Evolutionary conservation across 2,888 invertebrate species (phyloP), one percentile per base, ranked within the genome.

Genomic region (Eristalis pertinax): DNA sequence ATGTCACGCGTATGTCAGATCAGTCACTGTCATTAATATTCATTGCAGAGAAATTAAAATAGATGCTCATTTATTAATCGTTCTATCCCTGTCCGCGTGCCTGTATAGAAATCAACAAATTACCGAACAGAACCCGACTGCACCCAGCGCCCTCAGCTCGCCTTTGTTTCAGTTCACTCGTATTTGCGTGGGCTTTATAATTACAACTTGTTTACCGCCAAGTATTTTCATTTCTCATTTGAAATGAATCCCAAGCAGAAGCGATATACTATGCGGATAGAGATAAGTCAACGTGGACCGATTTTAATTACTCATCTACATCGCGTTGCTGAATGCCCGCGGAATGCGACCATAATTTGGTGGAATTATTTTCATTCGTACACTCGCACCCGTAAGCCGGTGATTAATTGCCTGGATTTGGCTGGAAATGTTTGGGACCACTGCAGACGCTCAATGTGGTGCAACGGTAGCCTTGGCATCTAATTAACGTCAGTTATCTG

Each of bases 171-270:
- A 43, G 3, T n/a, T n/a, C 43, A 56, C 32, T 15, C 32, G 32
- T 58, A 22, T 62, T 62, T 72, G 72, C 72, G 72, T 72, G 72
- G 72, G 72, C 43, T 63, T 63, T 32, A 63, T 72, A 72, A 72
- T 72, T 43, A 72, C 29, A 32, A 56, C 56, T 67, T 67, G 38
- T 67, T 41, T 75, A 60, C 41, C 67, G 58, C 26, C 65, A 75
- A 35, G 32, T 67, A 26, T 60, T 56, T 35, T 15, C 60, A 63
- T 15, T 43, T 38, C 22, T 24, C n/a, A 22, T 29, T 32, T 19
- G 68, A 29, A 75, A 64, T 15, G n/a, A 24, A 50, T 50, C 50
- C 50, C 19, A 19, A 50, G 19, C 50, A 56, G n/a, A 41, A 38
- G 38, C 35, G 4, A 69, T 13, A 38, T 38, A 11, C 35, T 38